A percentile compares a stretch with the other conserved stretches of the same genome.
phyloP scores from a whole-genome alignment of 2,888 invertebrate species.

The Tetragnatha montana region DNA sequence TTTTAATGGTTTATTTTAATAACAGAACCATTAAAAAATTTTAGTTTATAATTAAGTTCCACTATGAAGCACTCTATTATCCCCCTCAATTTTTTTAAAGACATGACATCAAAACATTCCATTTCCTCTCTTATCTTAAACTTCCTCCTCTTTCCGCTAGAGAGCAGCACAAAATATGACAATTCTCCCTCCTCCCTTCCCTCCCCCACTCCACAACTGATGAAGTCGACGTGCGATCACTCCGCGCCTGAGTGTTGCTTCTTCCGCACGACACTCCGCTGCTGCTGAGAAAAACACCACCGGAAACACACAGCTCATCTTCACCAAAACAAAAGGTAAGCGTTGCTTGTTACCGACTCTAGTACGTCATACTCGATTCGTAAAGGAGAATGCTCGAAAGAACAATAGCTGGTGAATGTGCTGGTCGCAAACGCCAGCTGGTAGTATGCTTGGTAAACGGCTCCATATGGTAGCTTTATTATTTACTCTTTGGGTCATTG shows the following conservation, averaged over 20 bases:
- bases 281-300: background rate
- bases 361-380: background rate
- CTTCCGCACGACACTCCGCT: background rate
- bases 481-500: background rate
- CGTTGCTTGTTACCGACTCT: background rate
- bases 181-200: constrained; percentile 1
- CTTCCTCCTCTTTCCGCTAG: background rate
- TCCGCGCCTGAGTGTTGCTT: constrained; percentile 16
- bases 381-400: background rate
- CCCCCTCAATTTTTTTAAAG: no score
- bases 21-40: no score
- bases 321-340: constrained; percentile 26
- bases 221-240: background rate
- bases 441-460: background rate
- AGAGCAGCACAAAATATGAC: constrained; percentile 25
- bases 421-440: background rate
- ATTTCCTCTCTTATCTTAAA: no score
- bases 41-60: no score
- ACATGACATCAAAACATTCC: no score
- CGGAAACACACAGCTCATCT: constrained; percentile 2
- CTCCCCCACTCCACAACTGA: background rate
- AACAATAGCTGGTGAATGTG: background rate
- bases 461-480: constrained; percentile 39
- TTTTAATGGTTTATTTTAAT: no score
- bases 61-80: no score